These are phyloP conservation scores for Drosophila acutilabella DNA, from an alignment of 2,888 invertebrate genomes.

Conservation along the genomic window DNA sequence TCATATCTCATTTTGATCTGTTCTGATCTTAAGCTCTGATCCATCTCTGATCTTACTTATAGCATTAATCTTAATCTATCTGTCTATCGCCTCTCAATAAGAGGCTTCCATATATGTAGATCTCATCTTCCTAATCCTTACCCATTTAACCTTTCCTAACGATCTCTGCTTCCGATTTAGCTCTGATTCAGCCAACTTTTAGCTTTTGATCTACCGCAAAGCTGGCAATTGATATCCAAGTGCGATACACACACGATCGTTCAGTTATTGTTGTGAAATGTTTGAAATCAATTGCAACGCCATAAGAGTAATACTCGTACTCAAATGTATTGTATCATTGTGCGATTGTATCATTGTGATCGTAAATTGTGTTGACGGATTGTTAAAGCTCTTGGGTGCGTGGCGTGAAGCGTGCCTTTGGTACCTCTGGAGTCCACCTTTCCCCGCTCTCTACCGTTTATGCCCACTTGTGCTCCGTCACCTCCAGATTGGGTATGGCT, in stretches of 20 bases:
- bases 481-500: conserved; percentile 68
- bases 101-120: too few relatives aligned
- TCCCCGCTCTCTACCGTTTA: conserved; percentile 15
- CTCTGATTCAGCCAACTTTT: not conserved
- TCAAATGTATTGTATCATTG: not conserved
- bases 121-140: too few relatives aligned
- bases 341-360: conserved; percentile 19
- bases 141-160: too few relatives aligned
- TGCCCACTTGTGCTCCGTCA: conserved; percentile 30
- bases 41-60: too few relatives aligned
- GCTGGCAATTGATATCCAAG: not conserved
- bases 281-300: conserved; percentile 62
- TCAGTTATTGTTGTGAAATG: conserved; percentile 23
- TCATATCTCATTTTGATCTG: too few relatives aligned
- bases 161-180: not conserved
- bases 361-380: conserved; percentile 1
- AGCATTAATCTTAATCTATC: too few relatives aligned
- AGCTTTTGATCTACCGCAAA: not conserved
- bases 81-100: too few relatives aligned
- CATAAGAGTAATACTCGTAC: conserved; percentile 7
- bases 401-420: conserved; percentile 50
- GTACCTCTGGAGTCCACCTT: not conserved
- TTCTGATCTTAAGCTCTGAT: too few relatives aligned
- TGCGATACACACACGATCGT: not conserved
- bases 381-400: conserved; percentile 25